Evolutionary conservation across 1,140 invertebrate genomes (phyloP), one percentile per base, ranked within the genome.

Genomic region (Orius insidiosus): DNA sequence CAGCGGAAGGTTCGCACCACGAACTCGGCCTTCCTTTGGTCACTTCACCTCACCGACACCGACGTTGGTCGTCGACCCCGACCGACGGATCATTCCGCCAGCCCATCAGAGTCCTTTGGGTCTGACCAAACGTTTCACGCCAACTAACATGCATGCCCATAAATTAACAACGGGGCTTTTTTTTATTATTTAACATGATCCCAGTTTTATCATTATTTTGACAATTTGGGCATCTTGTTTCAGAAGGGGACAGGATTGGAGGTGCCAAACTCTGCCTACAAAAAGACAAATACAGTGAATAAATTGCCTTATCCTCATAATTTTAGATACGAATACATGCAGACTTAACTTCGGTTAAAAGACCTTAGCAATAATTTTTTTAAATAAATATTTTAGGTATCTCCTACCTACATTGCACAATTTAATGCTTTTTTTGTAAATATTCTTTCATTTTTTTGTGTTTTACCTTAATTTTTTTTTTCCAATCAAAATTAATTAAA

Each of bases 21-120:
- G 55, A 56, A 35, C 44, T 58, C 2, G 56, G 56, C 7, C 47
- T 58, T 5, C 56, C 56, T 5, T 4, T 56, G 2, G 51, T 55
- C 1, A 53, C 53, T 1, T 42, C 47, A 1, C 34, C 15, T 11
- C 34, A 41, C 14, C 43, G 49, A 5, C 55, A 56, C 30, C 35
- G 52, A 1, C 42, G 54, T 19, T 55, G 54, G 51, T 49, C 47
- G 18, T 55, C 54, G 5, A 55, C 52, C 1, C 54, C 54, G 7
- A 52, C 51, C 10, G 52, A 53, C 19, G 39, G 42, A 24, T 38
- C 34, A 3, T 48, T 31, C 30, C 36, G 46, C 6, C 50, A 54
- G 16, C 33, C 54, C 7, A 50, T 55, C 32, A 33, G 50, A 33
- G 54, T 55, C 31, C 45, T 55, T 15, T 55, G 54, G 54, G 54